These are phyloP conservation scores for Vollenhovia emeryi DNA, from an alignment of 1,140 invertebrate genomes.

Conservation along the genomic window DNA sequence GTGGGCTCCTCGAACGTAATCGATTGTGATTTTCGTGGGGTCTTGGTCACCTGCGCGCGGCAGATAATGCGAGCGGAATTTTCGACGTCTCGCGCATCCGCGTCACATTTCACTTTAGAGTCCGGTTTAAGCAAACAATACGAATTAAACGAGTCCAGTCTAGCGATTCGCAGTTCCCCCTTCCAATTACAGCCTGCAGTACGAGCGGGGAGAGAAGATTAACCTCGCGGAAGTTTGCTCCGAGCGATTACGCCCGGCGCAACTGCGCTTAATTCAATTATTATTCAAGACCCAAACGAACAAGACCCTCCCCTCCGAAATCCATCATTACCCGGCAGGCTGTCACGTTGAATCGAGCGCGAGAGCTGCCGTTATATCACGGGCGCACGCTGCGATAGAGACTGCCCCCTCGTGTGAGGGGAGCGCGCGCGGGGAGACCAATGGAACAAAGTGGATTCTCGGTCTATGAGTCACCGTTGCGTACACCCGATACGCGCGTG, in stretches of 20 bases:
- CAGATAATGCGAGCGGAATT: neutral
- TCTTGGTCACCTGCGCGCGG: neutral
- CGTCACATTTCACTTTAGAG: neutral
- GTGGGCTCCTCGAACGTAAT: neutral
- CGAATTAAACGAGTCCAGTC: neutral
- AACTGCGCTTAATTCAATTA: constrained; percentile 23
- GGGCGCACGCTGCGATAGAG: constrained; percentile 33
- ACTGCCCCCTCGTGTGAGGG: neutral
- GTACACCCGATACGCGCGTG: constrained; percentile 19
- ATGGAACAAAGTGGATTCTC: constrained; percentile 74
- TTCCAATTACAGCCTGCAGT: neutral
- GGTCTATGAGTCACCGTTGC: constrained; percentile 69
- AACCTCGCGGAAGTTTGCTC: neutral
- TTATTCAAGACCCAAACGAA: neutral
- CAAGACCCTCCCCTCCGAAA: neutral
- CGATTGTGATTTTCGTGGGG: neutral
- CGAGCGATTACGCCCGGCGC: neutral
- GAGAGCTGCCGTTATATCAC: constrained; percentile 39
- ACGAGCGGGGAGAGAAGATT: neutral
- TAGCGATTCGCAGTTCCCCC: neutral
- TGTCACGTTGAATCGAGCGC: constrained; percentile 28
- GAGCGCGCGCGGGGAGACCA: constrained; percentile 4
- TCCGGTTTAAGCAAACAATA: neutral
- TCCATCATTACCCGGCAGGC: constrained; percentile 5
- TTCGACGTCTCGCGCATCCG: neutral